phyloP scores from a whole-genome alignment of 2,797 vertebrate genomes.

The Hybognathus amarus region DNA sequence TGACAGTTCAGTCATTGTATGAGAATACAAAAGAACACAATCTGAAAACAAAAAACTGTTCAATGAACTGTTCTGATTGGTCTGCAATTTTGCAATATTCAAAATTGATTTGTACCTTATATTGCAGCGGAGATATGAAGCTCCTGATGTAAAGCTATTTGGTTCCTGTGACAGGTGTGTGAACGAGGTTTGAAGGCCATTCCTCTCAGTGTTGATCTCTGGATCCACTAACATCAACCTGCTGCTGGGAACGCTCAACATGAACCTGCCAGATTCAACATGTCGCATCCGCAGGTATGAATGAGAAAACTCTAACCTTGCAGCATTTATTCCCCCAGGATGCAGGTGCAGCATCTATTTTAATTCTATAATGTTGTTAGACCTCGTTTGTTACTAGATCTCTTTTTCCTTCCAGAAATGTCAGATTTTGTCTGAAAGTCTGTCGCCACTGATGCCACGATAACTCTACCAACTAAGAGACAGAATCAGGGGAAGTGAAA shows the following conservation, averaged over 20 bases:
- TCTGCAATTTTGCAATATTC: background rate
- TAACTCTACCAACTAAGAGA: background rate
- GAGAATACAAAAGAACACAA: background rate
- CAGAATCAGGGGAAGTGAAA: background rate
- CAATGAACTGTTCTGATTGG: background rate
- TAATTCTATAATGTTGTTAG: background rate
- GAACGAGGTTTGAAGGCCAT: constrained; percentile 80
- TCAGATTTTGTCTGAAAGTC: background rate
- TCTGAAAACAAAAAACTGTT: too few species aligned
- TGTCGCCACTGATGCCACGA: background rate
- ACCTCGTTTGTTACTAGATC: background rate
- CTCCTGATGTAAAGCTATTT: too few species aligned
- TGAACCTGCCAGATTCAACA: constrained; percentile 79
- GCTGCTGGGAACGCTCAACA: constrained; percentile 81
- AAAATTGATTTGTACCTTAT: background rate
- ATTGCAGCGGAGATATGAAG: background rate
- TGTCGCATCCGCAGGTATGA: constrained; percentile 79
- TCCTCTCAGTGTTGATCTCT: constrained; percentile 85
- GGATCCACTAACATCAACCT: constrained; percentile 88
- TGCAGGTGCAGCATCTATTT: background rate
- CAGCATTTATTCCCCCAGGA: background rate
- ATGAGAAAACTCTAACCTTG: background rate
- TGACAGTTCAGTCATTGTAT: background rate
- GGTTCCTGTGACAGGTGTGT: constrained; percentile 77
- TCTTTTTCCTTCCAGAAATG: background rate